phyloP scores from a whole-genome alignment of 2,797 vertebrate species.

The Tokudaia muenninki region DNA sequence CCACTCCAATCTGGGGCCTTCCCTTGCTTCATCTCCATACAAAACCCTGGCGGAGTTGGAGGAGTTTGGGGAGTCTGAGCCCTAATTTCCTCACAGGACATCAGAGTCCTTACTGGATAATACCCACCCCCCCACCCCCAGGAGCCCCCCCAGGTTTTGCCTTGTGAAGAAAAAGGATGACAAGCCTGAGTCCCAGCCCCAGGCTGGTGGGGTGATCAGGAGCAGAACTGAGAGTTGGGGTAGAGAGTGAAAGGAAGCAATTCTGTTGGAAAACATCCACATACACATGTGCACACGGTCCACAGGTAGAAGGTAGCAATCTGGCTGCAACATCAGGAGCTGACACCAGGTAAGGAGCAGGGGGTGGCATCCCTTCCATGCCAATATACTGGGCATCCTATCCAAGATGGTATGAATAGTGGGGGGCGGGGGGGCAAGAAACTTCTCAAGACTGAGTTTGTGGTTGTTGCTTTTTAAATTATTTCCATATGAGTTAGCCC shows the following conservation, averaged over 20 bases:
- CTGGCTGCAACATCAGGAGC: background rate
- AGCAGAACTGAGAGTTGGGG: background rate
- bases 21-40: constrained; percentile 6
- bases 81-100: constrained; percentile 30
- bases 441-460: constrained; percentile 8
- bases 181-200: background rate
- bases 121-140: background rate
- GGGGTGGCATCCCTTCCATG: background rate
- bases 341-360: background rate
- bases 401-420: background rate
- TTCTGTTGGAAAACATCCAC: background rate
- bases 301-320: background rate
- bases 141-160: background rate
- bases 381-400: background rate
- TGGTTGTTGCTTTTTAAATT: constrained; percentile 11
- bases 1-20: constrained; percentile 63
- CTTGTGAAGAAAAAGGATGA: background rate
- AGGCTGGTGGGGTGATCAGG: background rate
- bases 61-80: background rate
- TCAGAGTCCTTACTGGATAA: background rate
- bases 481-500: constrained; percentile 24
- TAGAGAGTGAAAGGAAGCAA: background rate
- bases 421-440: background rate
- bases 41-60: background rate
- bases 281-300: background rate